Evolutionary conservation across 2,797 vertebrate species (phyloP), one percentile per base, ranked within the genome.

Genomic region (Myiotriccus ornatus): DNA sequence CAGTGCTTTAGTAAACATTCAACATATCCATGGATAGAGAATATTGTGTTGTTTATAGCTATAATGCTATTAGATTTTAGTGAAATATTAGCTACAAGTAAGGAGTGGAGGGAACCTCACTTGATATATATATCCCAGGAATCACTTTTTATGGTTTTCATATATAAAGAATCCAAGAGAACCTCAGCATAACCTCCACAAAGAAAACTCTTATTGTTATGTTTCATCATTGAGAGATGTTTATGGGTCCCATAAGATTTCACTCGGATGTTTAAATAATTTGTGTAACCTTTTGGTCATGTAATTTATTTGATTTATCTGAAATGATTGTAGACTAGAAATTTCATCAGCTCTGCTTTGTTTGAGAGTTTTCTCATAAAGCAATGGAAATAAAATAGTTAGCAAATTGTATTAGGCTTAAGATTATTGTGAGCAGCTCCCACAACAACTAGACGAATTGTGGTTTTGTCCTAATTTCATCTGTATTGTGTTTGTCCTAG

Each of bases 241-340:
- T 97, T 97, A 97, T 95, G 82, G 41, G 65, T 96, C 96, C 90
- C 96, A 17, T 63, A 95, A 86, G 94, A 93, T 82, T 96, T 92
- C 76, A 91, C 70, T 95, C 92, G 81, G 83, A 96, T 95, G 93
- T 95, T 97, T 96, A 97, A 96, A 96, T 97, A 97, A 97, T 96
- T 95, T 96, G 80, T 96, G 93, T 97, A 97, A 96, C 93, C 95
- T 96, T 95, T 95, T 77, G 91, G 75, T 96, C 93, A 64, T 80
- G 94, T 94, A 97, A 96, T 94, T 93, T 95, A 94, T 94, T 97
- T 96, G 95, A 97, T 97, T 97, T 97, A 97, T 97, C 52, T 90
- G 89, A 82, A 93, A 89, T 87, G 37, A 92, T 73, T 82, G 80
- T 63, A 94, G 94, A 86, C 90, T 93, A 96, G 89, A 93, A 91